phyloP scores from a whole-genome alignment of 2,797 vertebrate species.

The Pterois miles region DNA sequence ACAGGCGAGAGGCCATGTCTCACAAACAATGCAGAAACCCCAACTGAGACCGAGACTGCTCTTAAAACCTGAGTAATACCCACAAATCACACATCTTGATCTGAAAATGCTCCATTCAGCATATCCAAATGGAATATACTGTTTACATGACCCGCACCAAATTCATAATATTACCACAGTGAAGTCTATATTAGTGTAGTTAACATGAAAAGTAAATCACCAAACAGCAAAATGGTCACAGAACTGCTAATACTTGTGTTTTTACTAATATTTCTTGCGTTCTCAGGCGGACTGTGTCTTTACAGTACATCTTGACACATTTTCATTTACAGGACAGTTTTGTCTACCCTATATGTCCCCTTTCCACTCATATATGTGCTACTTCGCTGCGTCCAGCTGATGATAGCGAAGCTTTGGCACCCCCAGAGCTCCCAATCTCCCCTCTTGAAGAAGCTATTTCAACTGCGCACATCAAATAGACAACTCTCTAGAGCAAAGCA shows the following conservation, averaged over 20 bases:
- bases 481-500: constrained; percentile 73
- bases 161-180: no score
- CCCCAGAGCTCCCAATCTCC: constrained; percentile 40
- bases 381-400: constrained; percentile 29
- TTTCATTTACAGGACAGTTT: not conserved
- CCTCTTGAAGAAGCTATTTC: constrained; percentile 77
- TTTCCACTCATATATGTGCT: not conserved
- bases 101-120: no score
- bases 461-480: constrained; percentile 77
- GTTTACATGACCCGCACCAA: no score
- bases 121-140: no score
- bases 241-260: not conserved
- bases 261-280: not conserved
- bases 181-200: not conserved
- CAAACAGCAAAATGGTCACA: not conserved
- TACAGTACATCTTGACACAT: not conserved
- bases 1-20: no score
- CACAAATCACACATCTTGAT: no score
- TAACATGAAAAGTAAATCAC: not conserved
- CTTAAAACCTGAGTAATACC: not conserved
- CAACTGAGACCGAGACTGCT: no score
- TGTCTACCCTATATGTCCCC: not conserved
- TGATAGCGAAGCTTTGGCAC: constrained; percentile 42
- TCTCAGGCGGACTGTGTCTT: not conserved
- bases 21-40: no score